Evolutionary conservation across 2,888 invertebrate species (phyloP).

Genomic region (Electrophaes corylata): DNA sequence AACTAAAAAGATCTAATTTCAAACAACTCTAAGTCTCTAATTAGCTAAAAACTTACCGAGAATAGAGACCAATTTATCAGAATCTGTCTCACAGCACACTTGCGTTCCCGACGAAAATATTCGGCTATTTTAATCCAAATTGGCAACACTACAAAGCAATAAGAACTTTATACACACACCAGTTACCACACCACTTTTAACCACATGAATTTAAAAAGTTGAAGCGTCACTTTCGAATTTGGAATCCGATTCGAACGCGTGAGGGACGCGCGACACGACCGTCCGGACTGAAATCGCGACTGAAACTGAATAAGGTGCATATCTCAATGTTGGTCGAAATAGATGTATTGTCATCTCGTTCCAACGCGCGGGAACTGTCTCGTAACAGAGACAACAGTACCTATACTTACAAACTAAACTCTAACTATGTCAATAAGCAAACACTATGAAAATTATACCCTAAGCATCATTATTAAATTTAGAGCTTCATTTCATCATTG

Average conservation of each 20-base stretch:
- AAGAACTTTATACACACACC: slow-evolving; percentile 25
- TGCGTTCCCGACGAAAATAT: slow-evolving; percentile 59
- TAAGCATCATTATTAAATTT: too few relatives aligned
- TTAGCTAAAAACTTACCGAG: slow-evolving; percentile 37
- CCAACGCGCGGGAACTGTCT: slow-evolving; percentile 27
- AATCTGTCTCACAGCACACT: slow-evolving; percentile 35
- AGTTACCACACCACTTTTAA: slow-evolving; percentile 23
- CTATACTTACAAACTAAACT: not conserved
- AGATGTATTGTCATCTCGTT: slow-evolving; percentile 24
- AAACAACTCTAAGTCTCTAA: slow-evolving; percentile 9
- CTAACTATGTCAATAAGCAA: not conserved
- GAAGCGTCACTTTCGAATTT: slow-evolving; percentile 38
- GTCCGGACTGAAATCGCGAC: slow-evolving; percentile 20
- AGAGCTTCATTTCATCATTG: too few relatives aligned
- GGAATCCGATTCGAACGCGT: slow-evolving; percentile 33
- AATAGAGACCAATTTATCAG: slow-evolving; percentile 47
- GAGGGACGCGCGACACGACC: slow-evolving; percentile 21
- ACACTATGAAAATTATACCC: not conserved
- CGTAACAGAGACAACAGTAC: slow-evolving; percentile 3
- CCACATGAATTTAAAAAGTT: slow-evolving; percentile 36
- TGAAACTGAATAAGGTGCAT: slow-evolving; percentile 35
- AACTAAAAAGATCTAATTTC: slow-evolving; percentile 14
- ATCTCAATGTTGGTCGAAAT: slow-evolving; percentile 29
- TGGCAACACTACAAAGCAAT: slow-evolving; percentile 49
- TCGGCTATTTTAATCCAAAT: slow-evolving; percentile 59